phyloP scores from a whole-genome alignment of 2,797 vertebrate species.

The Thalassophryne amazonica region DNA sequence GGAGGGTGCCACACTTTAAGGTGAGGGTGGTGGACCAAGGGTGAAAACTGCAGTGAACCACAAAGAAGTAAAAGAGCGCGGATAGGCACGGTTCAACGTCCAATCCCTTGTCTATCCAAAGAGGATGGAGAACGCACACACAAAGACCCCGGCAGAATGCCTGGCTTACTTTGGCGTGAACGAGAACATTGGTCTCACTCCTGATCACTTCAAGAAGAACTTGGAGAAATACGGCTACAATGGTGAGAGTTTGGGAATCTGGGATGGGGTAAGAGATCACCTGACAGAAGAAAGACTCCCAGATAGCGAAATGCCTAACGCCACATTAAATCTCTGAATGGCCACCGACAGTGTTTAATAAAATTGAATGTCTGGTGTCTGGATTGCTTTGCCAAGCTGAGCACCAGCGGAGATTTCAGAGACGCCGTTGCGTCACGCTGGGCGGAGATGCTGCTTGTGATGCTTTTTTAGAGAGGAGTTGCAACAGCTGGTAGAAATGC shows the following conservation, averaged over 20 bases:
- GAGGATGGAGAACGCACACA: conserved; percentile 86
- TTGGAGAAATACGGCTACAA: conserved; percentile 87
- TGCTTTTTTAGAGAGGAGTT: conserved; percentile 51
- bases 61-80: conserved; percentile 55
- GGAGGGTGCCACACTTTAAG: conserved; percentile 70
- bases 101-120: conserved; percentile 64
- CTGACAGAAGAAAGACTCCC: background rate
- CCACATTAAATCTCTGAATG: background rate
- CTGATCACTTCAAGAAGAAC: conserved; percentile 87
- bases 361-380: background rate
- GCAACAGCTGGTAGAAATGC: conserved; percentile 72
- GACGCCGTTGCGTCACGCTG: background rate
- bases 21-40: conserved; percentile 70
- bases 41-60: conserved; percentile 60
- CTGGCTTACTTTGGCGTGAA: conserved; percentile 84
- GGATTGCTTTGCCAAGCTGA: conserved; percentile 1
- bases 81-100: conserved; percentile 62
- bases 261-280: conserved; percentile 31
- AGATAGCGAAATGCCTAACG: background rate
- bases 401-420: conserved; percentile 3
- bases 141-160: conserved; percentile 79
- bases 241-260: conserved; percentile 75
- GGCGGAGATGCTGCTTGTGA: conserved; percentile 25
- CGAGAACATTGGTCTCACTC: conserved; percentile 77
- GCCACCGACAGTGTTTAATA: background rate